Evolutionary conservation across 2,113 vertebrate genomes (phyloP), one percentile per base, ranked within the genome.

Genomic region (Galemys pyrenaicus): DNA sequence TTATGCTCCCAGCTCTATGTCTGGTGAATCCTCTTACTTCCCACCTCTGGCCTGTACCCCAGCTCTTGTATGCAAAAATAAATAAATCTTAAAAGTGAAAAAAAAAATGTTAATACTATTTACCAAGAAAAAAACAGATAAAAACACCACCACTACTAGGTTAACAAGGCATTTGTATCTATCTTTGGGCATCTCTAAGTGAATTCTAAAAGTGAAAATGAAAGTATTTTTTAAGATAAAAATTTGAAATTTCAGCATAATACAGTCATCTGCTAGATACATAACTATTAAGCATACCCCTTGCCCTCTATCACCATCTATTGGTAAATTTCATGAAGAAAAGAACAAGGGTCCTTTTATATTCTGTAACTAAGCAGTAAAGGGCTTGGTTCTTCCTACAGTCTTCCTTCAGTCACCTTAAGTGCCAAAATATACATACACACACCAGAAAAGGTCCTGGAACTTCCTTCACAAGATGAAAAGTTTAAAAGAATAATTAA

Each of bases 241-340:
- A 73, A 70, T 44, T 79, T 71, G 78, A 73, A 35, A 73, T 70
- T 37, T 79, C n/a, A 83, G 22, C 35, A 20, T 10, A 62, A 44
- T 17, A 24, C 13, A 64, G 81, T 28, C 5, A 81, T 75, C n/a
- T 44, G 17, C 3, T 16, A 62, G n/a, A 62, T 12, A 5, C 17
- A 44, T 37, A 39, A 87, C 10, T 64, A 84, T 17, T 79, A 39
- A 80, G 35, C 51, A 60, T 32, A 32, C 6, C 2, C 1, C 24
- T 24, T 54, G 67, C 20, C 32, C 39, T 80, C 44, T 10, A 56
- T 0, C 71, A 7, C 95, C 96, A 93, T 5, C 96, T 96, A 58
- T 46, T 58, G 96, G 75, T 35, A 20, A 80, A 64, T 41, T 9
- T 71, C 10, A 41, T 9, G 39, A 87, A 84, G 77, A 74, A 91